These are phyloP conservation scores for Phaedon cochleariae DNA, from an alignment of 2,888 invertebrate species.

Conservation along the genomic window DNA sequence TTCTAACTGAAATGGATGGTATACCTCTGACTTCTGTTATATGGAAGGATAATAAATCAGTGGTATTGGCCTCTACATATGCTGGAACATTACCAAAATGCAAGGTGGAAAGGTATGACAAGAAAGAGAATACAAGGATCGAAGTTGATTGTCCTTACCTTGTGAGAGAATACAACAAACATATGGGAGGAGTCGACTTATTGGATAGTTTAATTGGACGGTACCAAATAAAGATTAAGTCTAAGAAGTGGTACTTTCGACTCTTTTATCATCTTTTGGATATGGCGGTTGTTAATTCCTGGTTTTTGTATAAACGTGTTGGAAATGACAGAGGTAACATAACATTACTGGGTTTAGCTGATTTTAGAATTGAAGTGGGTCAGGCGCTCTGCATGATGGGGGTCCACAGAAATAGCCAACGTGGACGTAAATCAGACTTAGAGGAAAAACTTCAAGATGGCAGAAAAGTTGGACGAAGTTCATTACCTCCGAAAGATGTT, in stretches of 20 bases:
- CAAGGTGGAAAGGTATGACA: constrained; percentile 17
- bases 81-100: constrained; percentile 5
- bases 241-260: constrained; percentile 20
- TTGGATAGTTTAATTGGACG: constrained; percentile 15
- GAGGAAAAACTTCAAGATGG: no score
- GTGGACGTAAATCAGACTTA: no score
- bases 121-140: constrained; percentile 10
- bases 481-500: no score
- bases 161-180: constrained; percentile 11
- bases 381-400: no score
- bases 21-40: constrained; percentile 9
- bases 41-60: constrained; percentile 4
- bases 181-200: constrained; percentile 24
- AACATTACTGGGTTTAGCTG: no score
- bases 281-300: not conserved
- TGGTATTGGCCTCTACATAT: constrained; percentile 4
- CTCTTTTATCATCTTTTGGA: constrained; percentile 22
- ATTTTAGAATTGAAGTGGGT: no score
- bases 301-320: constrained; percentile 8
- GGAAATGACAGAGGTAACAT: no score
- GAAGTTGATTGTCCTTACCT: constrained; percentile 19
- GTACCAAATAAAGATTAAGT: constrained; percentile 18
- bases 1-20: constrained; percentile 2
- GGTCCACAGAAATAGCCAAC: no score
- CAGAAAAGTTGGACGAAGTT: no score